These are phyloP conservation scores for Aldrovandia affinis DNA, from an alignment of 2,797 vertebrate genomes.

Conservation along the genomic window DNA sequence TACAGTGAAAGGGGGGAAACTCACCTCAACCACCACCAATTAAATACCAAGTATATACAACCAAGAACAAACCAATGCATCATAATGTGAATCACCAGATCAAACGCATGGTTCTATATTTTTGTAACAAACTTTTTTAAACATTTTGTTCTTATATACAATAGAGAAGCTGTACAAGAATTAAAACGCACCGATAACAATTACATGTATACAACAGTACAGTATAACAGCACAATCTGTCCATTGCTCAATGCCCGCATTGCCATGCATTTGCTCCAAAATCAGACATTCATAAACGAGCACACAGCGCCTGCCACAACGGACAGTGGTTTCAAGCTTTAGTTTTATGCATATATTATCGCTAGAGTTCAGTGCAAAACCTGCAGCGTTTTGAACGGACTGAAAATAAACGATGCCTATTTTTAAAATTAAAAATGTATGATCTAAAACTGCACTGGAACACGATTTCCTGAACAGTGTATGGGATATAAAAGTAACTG, in stretches of 20 bases:
- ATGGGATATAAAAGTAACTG: constrained; percentile 42
- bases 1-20: too few relatives aligned
- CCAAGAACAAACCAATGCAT: not conserved
- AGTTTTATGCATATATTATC: constrained; percentile 44
- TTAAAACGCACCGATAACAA: constrained; percentile 39
- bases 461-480: constrained; percentile 42
- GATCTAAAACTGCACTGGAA: constrained; percentile 25
- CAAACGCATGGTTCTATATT: constrained; percentile 21
- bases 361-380: constrained; percentile 63
- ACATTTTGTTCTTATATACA: constrained; percentile 45
- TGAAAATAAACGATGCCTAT: constrained; percentile 23
- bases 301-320: constrained; percentile 52
- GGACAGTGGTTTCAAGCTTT: constrained; percentile 51
- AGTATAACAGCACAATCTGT: constrained; percentile 38
- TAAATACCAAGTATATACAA: not conserved
- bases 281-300: constrained; percentile 56
- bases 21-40: too few relatives aligned
- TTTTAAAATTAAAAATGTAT: constrained; percentile 19
- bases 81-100: constrained; percentile 9
- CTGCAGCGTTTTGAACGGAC: constrained; percentile 65
- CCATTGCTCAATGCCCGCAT: constrained; percentile 29
- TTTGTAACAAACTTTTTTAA: constrained; percentile 54
- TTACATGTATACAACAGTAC: constrained; percentile 35
- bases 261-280: constrained; percentile 61
- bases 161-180: constrained; percentile 57